phyloP scores from a whole-genome alignment of 2,888 invertebrate species.

The Ptychoptera albimana region DNA sequence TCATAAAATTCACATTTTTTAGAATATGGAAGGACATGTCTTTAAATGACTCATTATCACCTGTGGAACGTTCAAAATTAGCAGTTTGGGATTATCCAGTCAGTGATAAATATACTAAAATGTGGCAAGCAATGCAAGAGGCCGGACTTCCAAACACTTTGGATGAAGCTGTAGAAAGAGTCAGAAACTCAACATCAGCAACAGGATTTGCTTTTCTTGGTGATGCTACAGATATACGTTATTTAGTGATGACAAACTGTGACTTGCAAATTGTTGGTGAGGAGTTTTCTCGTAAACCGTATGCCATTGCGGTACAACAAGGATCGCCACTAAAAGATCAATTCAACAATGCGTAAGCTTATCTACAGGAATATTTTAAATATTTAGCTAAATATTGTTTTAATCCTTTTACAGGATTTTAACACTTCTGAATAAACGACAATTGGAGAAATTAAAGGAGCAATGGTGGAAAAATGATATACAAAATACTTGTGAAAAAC shows the following conservation, averaged over 20 bases:
- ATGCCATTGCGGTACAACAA: slow-evolving; percentile 93
- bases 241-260: slow-evolving; percentile 28
- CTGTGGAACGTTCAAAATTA: slow-evolving; percentile 78
- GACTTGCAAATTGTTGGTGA: slow-evolving; percentile 88
- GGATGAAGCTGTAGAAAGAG: slow-evolving; percentile 63
- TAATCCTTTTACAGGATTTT: slow-evolving; percentile 52
- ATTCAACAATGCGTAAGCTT: slow-evolving; percentile 82
- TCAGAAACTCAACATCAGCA: slow-evolving; percentile 47
- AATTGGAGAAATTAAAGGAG: slow-evolving; percentile 85
- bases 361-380: slow-evolving; percentile 3
- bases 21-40: slow-evolving; percentile 97
- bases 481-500: slow-evolving; percentile 62
- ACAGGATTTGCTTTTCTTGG: slow-evolving; percentile 88
- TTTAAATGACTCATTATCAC: slow-evolving; percentile 78
- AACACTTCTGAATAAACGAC: slow-evolving; percentile 80
- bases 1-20: no score
- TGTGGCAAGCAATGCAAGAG: slow-evolving; percentile 91
- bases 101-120: slow-evolving; percentile 94
- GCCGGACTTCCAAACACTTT: slow-evolving; percentile 65
- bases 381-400: neutral
- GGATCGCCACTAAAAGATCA: slow-evolving; percentile 88
- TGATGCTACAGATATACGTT: slow-evolving; percentile 82
- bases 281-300: slow-evolving; percentile 93
- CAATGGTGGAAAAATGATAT: slow-evolving; percentile 79
- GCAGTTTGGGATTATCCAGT: slow-evolving; percentile 99